Conservation (phyloP, 2,113 vertebrate genomes). For the Porphyrio hochstetteri region DNA sequence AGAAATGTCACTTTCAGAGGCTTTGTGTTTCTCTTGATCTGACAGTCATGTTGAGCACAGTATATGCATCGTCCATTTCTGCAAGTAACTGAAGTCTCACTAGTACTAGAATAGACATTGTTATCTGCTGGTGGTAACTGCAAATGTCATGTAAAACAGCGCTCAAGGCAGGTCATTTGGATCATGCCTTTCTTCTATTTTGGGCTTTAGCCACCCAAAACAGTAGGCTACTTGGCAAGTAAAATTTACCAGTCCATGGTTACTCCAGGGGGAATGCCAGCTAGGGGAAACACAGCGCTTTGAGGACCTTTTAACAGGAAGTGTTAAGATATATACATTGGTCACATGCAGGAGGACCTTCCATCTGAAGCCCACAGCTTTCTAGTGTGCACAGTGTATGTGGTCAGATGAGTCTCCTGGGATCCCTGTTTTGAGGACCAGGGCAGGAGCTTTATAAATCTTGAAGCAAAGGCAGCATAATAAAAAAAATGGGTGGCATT, state of each 20-base stretch:
- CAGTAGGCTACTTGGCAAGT: background rate
- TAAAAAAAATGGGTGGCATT: background rate
- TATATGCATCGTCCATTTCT: background rate
- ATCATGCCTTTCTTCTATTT: background rate
- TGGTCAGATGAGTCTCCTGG: background rate
- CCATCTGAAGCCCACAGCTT: background rate
- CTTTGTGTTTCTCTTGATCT: background rate
- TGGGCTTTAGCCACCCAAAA: background rate
- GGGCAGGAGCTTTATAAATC: background rate
- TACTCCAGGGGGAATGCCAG: background rate
- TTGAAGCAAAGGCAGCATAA: background rate
- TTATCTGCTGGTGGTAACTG: background rate
- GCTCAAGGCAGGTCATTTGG: background rate
- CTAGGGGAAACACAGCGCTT: background rate
- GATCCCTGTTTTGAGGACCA: background rate
- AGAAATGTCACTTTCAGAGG: background rate
- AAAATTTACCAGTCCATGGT: background rate
- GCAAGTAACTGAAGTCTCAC: background rate
- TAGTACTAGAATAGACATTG: background rate
- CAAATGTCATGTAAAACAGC: background rate
- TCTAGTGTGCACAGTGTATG: fast-evolving
- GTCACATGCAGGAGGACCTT: background rate
- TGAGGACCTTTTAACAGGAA: background rate
- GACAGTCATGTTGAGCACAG: background rate
- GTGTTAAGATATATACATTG: background rate